phyloP scores from a whole-genome alignment of 2,113 vertebrate species.

The Hippocampus comes region DNA sequence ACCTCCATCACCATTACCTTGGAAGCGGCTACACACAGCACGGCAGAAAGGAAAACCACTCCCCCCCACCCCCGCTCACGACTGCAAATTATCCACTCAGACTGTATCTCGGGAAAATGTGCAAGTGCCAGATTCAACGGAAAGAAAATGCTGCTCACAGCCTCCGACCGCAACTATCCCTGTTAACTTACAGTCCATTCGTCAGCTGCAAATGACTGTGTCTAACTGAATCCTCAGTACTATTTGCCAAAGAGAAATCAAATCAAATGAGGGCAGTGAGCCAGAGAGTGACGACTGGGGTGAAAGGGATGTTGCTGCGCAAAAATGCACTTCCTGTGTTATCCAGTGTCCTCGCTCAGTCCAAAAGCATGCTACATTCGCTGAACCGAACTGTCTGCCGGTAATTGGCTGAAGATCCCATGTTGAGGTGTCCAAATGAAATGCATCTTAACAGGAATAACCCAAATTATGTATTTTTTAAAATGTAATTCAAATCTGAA shows the following conservation, averaged over 20 bases:
- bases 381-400: too few species aligned
- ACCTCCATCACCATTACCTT: constrained; percentile 62
- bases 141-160: constrained; percentile 16
- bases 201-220: not conserved
- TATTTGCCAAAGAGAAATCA: too few species aligned
- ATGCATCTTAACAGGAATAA: not conserved
- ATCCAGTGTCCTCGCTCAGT: too few species aligned
- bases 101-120: constrained; percentile 34
- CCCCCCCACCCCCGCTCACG: constrained; percentile 22
- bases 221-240: not conserved
- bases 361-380: too few species aligned
- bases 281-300: too few species aligned
- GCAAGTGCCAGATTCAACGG: constrained; percentile 10
- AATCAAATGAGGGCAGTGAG: too few species aligned
- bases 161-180: constrained; percentile 2
- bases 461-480: not conserved
- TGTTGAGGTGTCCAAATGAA: not conserved
- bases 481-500: not conserved
- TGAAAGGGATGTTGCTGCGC: too few species aligned
- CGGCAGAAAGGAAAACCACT: constrained; percentile 44
- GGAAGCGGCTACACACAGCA: constrained; percentile 27
- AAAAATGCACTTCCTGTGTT: too few species aligned
- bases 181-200: not conserved
- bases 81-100: constrained; percentile 52
- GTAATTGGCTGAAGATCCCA: not conserved